Evolutionary conservation across 2,888 invertebrate genomes (phyloP), one percentile per base, ranked within the genome.

Genomic region (Caenorhabditis sp.): DNA sequence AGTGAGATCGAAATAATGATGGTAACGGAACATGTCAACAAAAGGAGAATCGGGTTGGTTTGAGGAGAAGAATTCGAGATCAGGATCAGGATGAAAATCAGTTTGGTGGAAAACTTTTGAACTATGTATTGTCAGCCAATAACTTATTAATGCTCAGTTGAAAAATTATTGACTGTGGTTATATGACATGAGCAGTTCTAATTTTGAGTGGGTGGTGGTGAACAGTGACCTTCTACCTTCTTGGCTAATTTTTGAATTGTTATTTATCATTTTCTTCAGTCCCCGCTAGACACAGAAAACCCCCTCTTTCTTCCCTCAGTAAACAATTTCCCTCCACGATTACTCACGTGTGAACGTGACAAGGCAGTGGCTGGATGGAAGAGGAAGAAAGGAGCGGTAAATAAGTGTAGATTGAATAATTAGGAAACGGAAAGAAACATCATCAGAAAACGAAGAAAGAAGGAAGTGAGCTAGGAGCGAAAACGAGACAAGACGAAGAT

Each of bases 341-440:
- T 53, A 37, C 24, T 71, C 62, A 71, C 47, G 47, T 44, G 28
- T 55, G 53, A 62, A 62, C 55, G 62, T 62, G 72, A 64, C 56
- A 64, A 40, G 40, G 53, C 56, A 35, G 58, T 1, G 20, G 8
- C 0, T 18, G 20, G 24, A 22, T n/a, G n/a, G n/a, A 60, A 22
- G n/a, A 58, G 28, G 32, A 65, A 40, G 51, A 58, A 65, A 47
- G 55, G 28, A 44, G 65, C 13, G 40, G 40, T 74, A 65, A 65
- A 74, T 74, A 65, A 74, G 65, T 47, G 62, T 18, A 62, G 55
- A 56, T 64, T 72, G 74, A 74, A 74, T 74, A 74, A 72, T 74
- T 74, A 74, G 24, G 60, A 55, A 44, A 51, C 32, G 62, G 47
- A 20, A 76, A 76, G 47, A 20, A 76, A 76, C 76, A 64, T 64